Conservation (phyloP, 2,888 invertebrate species). For the Lycia hirtaria region DNA sequence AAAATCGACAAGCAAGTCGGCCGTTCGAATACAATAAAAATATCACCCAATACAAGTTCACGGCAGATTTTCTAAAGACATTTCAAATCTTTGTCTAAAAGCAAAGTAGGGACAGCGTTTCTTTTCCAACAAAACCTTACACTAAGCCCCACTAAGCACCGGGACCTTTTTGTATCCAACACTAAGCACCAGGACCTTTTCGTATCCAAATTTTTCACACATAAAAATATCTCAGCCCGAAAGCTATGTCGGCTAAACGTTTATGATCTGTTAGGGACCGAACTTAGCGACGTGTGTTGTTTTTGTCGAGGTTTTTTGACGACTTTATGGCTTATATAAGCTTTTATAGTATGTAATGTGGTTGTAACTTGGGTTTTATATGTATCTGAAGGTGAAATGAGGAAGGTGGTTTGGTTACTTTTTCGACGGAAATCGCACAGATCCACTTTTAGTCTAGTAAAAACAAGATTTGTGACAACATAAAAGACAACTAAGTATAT, state of each 20-base stretch:
- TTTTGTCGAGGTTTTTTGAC: conserved; percentile 23
- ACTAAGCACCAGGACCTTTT: conserved; percentile 13
- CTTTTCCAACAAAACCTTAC: neutral
- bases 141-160: conserved; percentile 2
- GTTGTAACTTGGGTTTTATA: conserved; percentile 10
- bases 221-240: conserved; percentile 18
- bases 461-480: too few species aligned
- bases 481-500: too few species aligned
- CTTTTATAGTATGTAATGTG: conserved; percentile 14
- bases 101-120: too few species aligned
- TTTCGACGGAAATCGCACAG: neutral
- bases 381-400: conserved; percentile 4
- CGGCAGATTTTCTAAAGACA: too few species aligned
- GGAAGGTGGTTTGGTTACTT: neutral
- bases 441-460: too few species aligned
- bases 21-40: too few species aligned
- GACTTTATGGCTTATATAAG: conserved; percentile 20
- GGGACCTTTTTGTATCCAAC: conserved; percentile 22
- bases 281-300: conserved; percentile 25
- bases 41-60: too few species aligned
- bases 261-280: conserved; percentile 26
- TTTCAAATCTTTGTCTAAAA: neutral
- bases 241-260: conserved; percentile 2
- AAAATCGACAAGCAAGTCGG: too few species aligned
- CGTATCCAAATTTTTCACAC: conserved; percentile 21